Evolutionary conservation across 2,797 vertebrate species (phyloP).

Genomic region (Stomatorhinus walkeri): DNA sequence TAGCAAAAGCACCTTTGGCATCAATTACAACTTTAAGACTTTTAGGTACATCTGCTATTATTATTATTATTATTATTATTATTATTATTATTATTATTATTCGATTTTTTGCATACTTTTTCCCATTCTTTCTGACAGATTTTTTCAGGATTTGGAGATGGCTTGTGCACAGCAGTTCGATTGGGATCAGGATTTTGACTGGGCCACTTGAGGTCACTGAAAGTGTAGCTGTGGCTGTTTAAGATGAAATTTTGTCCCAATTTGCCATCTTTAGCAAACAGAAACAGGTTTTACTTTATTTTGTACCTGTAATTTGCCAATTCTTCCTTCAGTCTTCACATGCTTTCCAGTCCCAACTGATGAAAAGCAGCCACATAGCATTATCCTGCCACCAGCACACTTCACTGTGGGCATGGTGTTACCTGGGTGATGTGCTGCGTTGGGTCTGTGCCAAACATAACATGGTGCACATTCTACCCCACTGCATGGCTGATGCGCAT

Average conservation of each 20-base stretch:
- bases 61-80: not conserved
- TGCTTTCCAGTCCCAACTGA: not conserved
- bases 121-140: not conserved
- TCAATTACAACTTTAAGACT: not conserved
- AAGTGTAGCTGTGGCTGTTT: not conserved
- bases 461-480: not conserved
- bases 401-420: not conserved
- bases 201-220: not conserved
- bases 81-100: not conserved
- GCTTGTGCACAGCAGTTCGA: not conserved
- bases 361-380: not conserved
- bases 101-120: not conserved
- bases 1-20: not conserved
- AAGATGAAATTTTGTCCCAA: not conserved
- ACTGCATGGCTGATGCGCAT: not conserved
- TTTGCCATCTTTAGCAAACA: not conserved
- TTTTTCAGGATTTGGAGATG: not conserved
- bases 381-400: not conserved
- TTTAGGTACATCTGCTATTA: not conserved
- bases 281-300: not conserved
- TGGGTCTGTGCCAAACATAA: not conserved
- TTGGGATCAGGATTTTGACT: not conserved
- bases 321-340: not conserved
- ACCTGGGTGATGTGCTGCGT: not conserved
- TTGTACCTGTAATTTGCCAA: not conserved